Conservation (phyloP, 2,113 vertebrate species). For the Burhinus bistriatus region DNA sequence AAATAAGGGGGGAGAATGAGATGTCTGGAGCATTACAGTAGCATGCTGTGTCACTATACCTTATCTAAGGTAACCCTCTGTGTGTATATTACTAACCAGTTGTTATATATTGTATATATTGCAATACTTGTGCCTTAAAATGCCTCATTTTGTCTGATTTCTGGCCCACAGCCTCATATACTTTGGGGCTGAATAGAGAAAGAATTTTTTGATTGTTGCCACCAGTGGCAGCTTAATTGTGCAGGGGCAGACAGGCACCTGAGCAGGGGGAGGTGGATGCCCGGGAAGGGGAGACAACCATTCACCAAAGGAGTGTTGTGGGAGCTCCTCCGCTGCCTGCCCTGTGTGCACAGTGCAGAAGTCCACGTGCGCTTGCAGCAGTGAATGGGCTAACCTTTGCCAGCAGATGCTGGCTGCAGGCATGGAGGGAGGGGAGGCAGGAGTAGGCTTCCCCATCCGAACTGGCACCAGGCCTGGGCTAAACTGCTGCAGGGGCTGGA, state of each 20-base stretch:
- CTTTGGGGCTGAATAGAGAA: background rate
- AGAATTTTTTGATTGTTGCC: background rate
- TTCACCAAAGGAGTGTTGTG: accelerated
- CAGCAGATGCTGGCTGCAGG: background rate
- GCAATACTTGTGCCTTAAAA: background rate
- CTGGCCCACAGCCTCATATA: background rate
- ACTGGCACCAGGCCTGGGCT: background rate
- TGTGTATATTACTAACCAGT: background rate
- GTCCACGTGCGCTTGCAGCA: accelerated
- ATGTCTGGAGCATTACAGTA: accelerated
- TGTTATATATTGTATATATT: background rate
- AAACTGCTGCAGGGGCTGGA: background rate
- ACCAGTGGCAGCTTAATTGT: background rate
- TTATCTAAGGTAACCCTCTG: background rate
- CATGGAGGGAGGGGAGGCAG: background rate
- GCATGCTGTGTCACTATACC: background rate
- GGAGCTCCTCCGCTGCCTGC: background rate
- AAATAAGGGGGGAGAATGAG: background rate
- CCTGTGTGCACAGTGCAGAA: background rate
- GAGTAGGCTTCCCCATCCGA: background rate
- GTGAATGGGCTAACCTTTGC: accelerated
- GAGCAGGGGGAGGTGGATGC: background rate
- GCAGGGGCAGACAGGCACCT: accelerated
- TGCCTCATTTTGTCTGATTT: background rate
- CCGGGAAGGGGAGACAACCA: background rate